Evolutionary conservation across 2,888 invertebrate species (phyloP), one percentile per base, ranked within the genome.

Genomic region (Mechanitis messenoides): DNA sequence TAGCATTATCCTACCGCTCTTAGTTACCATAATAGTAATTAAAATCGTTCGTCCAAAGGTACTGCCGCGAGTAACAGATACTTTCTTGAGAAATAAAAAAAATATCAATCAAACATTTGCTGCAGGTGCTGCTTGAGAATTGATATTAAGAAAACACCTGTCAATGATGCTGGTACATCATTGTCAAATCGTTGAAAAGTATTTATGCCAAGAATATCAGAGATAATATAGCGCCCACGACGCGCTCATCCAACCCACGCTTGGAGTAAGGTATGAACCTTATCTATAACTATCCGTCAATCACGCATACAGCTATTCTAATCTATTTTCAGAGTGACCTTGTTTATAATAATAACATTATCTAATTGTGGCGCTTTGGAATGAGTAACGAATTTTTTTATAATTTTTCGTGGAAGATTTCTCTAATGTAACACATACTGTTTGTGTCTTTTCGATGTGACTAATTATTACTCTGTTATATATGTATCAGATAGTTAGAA

Each of bases 211-310:
- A 71, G 62, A 68, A 63, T 66, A 67, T 66, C 64, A 63, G 54
- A 66, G 67, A 70, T 72, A 74, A 72, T 72, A 68, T 63, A 64
- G 62, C 69, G 64, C 63, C 71, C 74, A 79, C 70, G 67, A 66
- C 70, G 68, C 64, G 67, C 69, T 68, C 72, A 68, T 63, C 67
- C 70, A 67, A 65, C 85, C 85, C 81, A 86, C 85, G 82, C 71
- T 72, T 71, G 65, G 62, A 58, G 68, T 72, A 68, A 76, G 78
- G 76, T 82, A 83, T 81, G 80, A 67, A 63, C 67, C 65, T 69
- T 70, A 72, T 73, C 68, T 71, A 68, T 68, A 69, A 66, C 67
- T 66, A 69, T 68, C 70, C 70, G 72, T 77, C 75, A 75, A 76
- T 74, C 72, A 72, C 65, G 71, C 68, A 69, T 70, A 69, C 63